phyloP scores from a whole-genome alignment of 2,113 vertebrate species.

The Corvus cornix region DNA sequence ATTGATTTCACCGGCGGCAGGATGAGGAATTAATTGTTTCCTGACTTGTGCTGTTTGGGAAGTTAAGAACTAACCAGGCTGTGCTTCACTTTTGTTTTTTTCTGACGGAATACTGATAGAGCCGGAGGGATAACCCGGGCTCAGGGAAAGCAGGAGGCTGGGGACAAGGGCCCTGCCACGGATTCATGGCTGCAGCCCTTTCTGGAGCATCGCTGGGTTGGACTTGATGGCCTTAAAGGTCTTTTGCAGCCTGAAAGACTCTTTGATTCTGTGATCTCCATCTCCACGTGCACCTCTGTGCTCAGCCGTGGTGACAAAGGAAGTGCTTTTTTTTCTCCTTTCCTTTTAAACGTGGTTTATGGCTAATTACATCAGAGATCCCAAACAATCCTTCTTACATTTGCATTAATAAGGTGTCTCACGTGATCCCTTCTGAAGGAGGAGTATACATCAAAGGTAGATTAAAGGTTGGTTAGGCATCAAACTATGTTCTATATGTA shows the following conservation, averaged over 20 bases:
- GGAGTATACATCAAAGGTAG: conserved; percentile 84
- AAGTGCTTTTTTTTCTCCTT: background rate
- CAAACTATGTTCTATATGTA: conserved; percentile 90
- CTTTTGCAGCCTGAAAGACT: background rate
- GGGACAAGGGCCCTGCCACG: fast-evolving
- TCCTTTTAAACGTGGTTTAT: conserved; percentile 56
- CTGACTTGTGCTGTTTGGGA: background rate
- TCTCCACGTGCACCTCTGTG: background rate
- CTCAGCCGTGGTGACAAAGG: conserved; percentile 41
- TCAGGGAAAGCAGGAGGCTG: background rate
- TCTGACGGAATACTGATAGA: fast-evolving
- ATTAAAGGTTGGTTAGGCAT: conserved; percentile 92
- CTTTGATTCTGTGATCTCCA: background rate
- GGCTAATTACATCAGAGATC: conserved; percentile 76
- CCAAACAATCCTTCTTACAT: conserved; percentile 80
- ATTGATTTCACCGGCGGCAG: fast-evolving
- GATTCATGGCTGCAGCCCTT: background rate
- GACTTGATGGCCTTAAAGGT: background rate
- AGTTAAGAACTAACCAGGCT: background rate
- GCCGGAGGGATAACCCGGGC: background rate
- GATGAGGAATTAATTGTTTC: background rate
- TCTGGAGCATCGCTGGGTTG: background rate
- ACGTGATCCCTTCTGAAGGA: conserved; percentile 75
- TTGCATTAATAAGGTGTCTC: conserved; percentile 77
- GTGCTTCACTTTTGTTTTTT: background rate